Evolutionary conservation across 2,888 invertebrate genomes (phyloP), one percentile per base, ranked within the genome.

Genomic region (Salpingus planirostris): DNA sequence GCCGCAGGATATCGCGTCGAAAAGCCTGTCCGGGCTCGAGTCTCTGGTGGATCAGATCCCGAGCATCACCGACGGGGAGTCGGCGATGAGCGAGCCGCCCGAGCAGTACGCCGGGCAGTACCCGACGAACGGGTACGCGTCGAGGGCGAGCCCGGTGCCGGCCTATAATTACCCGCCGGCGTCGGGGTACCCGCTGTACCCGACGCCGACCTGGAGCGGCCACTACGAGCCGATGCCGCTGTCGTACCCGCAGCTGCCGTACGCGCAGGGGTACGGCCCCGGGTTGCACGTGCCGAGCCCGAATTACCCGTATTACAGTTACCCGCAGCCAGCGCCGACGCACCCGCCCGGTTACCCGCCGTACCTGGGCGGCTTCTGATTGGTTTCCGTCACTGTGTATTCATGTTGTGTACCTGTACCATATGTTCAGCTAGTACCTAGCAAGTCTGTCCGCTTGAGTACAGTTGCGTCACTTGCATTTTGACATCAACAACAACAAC

Each of bases 31-130:
- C 11, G 90, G 89, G 11, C 70, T 90, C 26, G 89, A 90, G 64
- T 89, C 88, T 23, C 70, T 90, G 27, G 89, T 90, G 43, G 89
- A 90, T 68, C 90, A 90, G 71, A 90, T 90, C 64, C 90, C 89
- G 29, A 83, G 85, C 52, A 84, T 88, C 63, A 79, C 82, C 33
- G 87, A 88, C 51, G 80, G 80, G 3, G 77, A 74, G 24, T 47
- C 60, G 15, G 53, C 57, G 11, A 39, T 62, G 35, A 49, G 55
- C 47, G 60, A 64, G 47, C 46, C 59, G 43, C 48, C 59, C 49
- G 59, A 61, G 43, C 59, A 61, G 46, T 62, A 62, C 47, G 50
- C 59, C 35, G 52, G 56, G 57, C 47, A 66, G 58, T 70, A 65
- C 41, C 65, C 68, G 57, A 70, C 69, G 34, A 68, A 65, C 41